A percentile compares a stretch with the other conserved stretches of the same genome.
Conservation (phyloP, 2,113 vertebrate species). For the Lasiurus borealis region DNA sequence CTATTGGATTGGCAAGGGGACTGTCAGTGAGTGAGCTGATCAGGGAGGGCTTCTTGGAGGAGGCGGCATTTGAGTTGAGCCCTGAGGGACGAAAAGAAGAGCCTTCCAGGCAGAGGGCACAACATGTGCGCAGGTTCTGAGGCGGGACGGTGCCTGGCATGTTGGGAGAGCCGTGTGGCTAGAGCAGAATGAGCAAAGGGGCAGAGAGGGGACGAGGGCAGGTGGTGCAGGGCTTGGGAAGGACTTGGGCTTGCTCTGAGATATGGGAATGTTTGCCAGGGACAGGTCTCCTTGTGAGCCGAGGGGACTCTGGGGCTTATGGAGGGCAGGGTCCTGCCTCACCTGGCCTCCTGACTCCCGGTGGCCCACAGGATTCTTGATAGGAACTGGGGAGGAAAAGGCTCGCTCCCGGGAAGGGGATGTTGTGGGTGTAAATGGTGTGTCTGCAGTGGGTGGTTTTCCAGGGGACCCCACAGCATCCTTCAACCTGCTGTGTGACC, state of each 20-base stretch:
- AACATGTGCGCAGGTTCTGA: neutral
- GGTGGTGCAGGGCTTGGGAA: neutral
- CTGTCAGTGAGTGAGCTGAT: neutral
- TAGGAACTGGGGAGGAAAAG: neutral
- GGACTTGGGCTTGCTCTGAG: neutral
- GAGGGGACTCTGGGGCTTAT: neutral
- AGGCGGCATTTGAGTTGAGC: neutral
- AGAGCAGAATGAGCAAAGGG: neutral
- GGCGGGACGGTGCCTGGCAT: accelerated
- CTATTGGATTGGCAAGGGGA: neutral
- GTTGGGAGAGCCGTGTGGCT: neutral
- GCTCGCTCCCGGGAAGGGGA: neutral
- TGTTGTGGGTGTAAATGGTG: neutral
- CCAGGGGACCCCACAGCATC: neutral
- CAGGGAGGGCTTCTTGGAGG: neutral
- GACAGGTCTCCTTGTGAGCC: neutral
- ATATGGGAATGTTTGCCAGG: neutral
- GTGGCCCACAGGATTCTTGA: neutral
- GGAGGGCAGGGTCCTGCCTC: neutral
- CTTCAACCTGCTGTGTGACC: neutral
- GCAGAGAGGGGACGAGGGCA: accelerated
- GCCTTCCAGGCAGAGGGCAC: neutral
- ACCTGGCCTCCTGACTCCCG: neutral
- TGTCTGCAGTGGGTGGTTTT: neutral
- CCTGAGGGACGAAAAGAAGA: neutral